Conservation (phyloP, 2,113 vertebrate species). For the Larimichthys polyactis region DNA sequence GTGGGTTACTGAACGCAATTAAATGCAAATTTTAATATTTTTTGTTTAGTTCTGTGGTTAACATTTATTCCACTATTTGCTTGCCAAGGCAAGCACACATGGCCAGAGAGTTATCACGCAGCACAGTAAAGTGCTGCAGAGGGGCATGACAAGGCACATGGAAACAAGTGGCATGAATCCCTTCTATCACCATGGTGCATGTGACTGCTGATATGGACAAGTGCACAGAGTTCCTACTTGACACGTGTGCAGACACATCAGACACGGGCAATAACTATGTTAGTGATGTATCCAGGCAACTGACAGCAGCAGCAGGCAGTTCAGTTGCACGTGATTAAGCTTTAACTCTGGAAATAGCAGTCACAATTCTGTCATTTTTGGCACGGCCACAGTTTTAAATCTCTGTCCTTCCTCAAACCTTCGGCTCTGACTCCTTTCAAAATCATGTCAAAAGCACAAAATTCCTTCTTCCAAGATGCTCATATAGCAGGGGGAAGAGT, state of each 20-base stretch:
- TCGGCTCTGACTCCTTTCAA: not conserved
- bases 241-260: constrained; percentile 16
- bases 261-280: constrained; percentile 9
- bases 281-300: constrained; percentile 38
- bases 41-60: not conserved
- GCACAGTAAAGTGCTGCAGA: not conserved
- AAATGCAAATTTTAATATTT: constrained; percentile 30
- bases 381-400: constrained; percentile 11
- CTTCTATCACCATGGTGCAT: constrained; percentile 14
- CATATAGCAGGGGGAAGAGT: constrained; percentile 1
- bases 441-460: not conserved
- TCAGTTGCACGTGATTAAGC: constrained; percentile 27
- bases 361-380: constrained; percentile 14
- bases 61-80: constrained; percentile 1
- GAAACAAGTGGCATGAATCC: constrained; percentile 19
- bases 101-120: not conserved
- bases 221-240: constrained; percentile 16
- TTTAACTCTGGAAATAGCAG: constrained; percentile 34
- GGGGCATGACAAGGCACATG: not conserved
- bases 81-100: constrained; percentile 15
- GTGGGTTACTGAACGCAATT: constrained; percentile 2
- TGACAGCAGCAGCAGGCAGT: constrained; percentile 29
- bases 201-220: constrained; percentile 43
- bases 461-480: not conserved
- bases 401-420: not conserved